Evolutionary conservation across 2,113 vertebrate species (phyloP), one percentile per base, ranked within the genome.

Genomic region (Dinomys branickii): DNA sequence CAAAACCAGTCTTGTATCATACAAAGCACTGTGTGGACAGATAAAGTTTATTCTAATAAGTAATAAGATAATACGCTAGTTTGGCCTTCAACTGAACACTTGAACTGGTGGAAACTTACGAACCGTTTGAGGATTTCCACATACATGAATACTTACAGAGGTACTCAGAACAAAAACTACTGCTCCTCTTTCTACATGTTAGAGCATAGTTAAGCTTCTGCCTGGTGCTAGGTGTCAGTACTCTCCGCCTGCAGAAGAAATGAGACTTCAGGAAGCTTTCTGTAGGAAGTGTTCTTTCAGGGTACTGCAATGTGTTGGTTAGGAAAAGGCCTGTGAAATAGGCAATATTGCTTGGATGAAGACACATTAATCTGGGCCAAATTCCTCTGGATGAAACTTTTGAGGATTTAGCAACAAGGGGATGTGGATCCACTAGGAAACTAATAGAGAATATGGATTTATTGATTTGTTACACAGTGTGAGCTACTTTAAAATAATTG

Each of bases 1-100:
- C 87, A 90, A 97, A 95, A 94, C 84, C 38, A 94, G 85, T 85
- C 50, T 82, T 86, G 92, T 80, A 56, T 75, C 67, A 91, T 73
- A 47, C 3, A 93, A 94, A 95, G 93, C 19, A 82, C 8, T 81
- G 50, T 80, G 75, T 69, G 77, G 65, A 6, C 33, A 86, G 41
- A 73, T 16, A 52, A 93, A 94, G 19, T 5, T 58, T 96, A 90
- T 81, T 82, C n/a, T 10, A 6, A 93, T 85, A 61, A 94, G 9
- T 26, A 90, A 56, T 91, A 88, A 63, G 52, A 19, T 8, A 89
- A 89, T 38, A 19, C 28, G 52, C 16, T 89, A 50, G 38, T 77
- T 3, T 89, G 87, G 75, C 71, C 30, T 56, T 91, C 56, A 83
- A 4, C 11, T 86, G 54, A 13, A 83, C 17, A 89, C 59, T 86